Evolutionary conservation across 2,888 invertebrate species (phyloP).

Genomic region (Chrysodeixis includens): DNA sequence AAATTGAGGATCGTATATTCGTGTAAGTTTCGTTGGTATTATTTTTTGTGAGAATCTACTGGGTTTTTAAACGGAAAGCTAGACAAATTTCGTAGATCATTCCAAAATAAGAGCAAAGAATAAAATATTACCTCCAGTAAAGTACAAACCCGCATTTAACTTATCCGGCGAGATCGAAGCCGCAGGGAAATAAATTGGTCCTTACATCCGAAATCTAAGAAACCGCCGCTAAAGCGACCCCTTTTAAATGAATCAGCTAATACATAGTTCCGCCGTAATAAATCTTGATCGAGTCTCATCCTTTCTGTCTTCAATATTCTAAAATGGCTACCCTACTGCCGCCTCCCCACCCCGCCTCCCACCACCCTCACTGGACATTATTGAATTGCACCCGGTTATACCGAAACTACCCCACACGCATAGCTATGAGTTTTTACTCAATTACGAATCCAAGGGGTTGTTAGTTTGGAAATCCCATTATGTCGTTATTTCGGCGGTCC

Average conservation of each 20-base stretch:
- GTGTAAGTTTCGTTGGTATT: not conserved
- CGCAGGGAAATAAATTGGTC: conserved; percentile 5
- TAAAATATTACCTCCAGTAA: not conserved
- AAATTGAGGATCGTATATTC: not conserved
- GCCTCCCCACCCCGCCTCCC: not conserved
- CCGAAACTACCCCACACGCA: conserved; percentile 37
- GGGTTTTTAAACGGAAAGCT: not conserved
- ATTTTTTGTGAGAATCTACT: not conserved
- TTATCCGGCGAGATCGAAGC: not conserved
- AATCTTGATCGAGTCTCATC: conserved; percentile 21
- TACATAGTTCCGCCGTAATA: conserved; percentile 16
- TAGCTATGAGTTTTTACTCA: conserved; percentile 56
- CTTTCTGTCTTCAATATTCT: conserved; percentile 23
- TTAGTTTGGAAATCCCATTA: conserved; percentile 55
- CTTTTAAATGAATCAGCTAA: conserved; percentile 14
- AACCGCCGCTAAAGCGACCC: not conserved
- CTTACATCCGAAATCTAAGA: conserved; percentile 5
- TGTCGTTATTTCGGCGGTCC: conserved; percentile 40
- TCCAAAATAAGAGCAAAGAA: not conserved
- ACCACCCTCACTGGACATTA: conserved; percentile 25
- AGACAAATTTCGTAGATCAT: too few relatives aligned
- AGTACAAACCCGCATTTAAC: not conserved
- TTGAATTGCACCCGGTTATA: conserved; percentile 50
- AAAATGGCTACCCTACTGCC: conserved; percentile 38
- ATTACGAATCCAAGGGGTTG: conserved; percentile 53